Conservation (phyloP, 2,888 invertebrate species). For the Caenorhabditis japonica region DNA sequence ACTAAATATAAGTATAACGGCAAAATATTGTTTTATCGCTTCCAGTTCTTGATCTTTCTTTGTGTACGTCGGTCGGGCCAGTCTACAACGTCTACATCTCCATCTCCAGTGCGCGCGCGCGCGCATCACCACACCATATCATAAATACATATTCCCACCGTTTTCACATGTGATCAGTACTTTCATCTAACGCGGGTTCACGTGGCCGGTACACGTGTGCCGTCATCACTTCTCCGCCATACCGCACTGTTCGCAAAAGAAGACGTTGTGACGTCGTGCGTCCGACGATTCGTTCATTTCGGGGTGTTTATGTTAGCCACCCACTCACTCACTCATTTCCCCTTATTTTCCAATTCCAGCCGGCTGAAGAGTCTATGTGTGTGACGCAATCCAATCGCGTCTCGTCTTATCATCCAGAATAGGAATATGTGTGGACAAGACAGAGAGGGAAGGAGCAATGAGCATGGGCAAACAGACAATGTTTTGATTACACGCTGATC, state of each 20-base stretch:
- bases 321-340: too few relatives aligned
- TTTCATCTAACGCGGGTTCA: slow-evolving; percentile 35
- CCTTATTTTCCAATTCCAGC: too few relatives aligned
- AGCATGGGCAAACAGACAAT: slow-evolving; percentile 36
- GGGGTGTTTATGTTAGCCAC: not conserved
- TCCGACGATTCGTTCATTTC: slow-evolving; percentile 30
- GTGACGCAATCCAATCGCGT: too few relatives aligned
- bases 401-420: slow-evolving; percentile 26
- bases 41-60: too few relatives aligned
- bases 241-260: slow-evolving; percentile 8
- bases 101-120: slow-evolving; percentile 14
- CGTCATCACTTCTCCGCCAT: slow-evolving; percentile 14
- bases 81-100: too few relatives aligned
- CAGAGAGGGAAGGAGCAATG: slow-evolving; percentile 28
- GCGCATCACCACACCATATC: too few relatives aligned
- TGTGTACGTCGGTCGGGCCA: too few relatives aligned
- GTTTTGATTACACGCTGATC: slow-evolving; percentile 25
- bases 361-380: too few relatives aligned
- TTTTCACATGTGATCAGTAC: slow-evolving; percentile 44
- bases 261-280: slow-evolving; percentile 28
- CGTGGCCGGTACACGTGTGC: slow-evolving; percentile 40
- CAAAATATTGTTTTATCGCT: too few relatives aligned
- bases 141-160: too few relatives aligned
- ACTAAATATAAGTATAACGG: too few relatives aligned
- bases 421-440: too few relatives aligned